A percentile compares a stretch with the other conserved stretches of the same genome.
phyloP scores from a whole-genome alignment of 1,140 invertebrate species.

The Drosophila orosa region DNA sequence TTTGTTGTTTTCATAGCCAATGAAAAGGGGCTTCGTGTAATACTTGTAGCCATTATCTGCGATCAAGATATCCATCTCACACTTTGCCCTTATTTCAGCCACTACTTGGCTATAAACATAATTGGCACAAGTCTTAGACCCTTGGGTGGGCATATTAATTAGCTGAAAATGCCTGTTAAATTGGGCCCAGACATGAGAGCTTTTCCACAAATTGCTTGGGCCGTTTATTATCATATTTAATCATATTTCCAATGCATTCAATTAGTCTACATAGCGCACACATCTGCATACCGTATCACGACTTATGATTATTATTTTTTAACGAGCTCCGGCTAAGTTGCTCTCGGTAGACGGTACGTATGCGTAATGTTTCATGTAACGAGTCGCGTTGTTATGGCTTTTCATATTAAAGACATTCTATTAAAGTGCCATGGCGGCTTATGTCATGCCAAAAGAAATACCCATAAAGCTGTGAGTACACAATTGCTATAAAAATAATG shows the following conservation, averaged over 20 bases:
- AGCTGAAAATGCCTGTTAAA: constrained; percentile 13
- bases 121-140: constrained; percentile 22
- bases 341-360: constrained; percentile 33
- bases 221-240: constrained; percentile 39
- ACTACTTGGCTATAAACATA: background rate
- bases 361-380: constrained; percentile 56
- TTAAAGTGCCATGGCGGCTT: constrained; percentile 60
- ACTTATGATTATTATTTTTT: constrained; percentile 68
- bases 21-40: constrained; percentile 8
- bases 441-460: constrained; percentile 59
- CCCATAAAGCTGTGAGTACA: constrained; percentile 51
- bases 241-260: constrained; percentile 59
- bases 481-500: constrained; percentile 63
- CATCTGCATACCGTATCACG: constrained; percentile 42
- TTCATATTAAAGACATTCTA: constrained; percentile 72
- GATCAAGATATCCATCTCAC: constrained; percentile 28
- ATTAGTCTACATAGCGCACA: constrained; percentile 54
- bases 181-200: constrained; percentile 15
- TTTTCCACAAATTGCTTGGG: constrained; percentile 25
- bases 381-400: constrained; percentile 58
- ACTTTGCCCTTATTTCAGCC: constrained; percentile 4
- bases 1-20: constrained; percentile 16
- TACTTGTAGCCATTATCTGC: constrained; percentile 6
- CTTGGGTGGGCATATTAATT: constrained; percentile 17
- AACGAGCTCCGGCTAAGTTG: constrained; percentile 63